phyloP scores from a whole-genome alignment of 2,113 vertebrate species.

The Chinchilla lanigera region DNA sequence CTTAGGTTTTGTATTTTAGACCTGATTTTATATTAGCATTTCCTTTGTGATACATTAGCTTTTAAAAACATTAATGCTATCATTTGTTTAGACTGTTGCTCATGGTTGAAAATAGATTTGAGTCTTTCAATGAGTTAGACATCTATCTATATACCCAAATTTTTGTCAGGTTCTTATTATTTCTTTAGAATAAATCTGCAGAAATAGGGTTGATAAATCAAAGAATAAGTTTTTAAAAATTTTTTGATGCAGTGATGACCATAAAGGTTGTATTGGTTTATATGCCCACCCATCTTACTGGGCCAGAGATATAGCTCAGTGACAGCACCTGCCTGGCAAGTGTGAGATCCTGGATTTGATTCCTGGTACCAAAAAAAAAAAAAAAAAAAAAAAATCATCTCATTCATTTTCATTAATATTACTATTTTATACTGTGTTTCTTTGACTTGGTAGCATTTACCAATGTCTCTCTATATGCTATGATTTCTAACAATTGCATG shows the following conservation, averaged over 20 bases:
- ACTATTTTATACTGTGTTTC: not conserved
- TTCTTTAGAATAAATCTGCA: not conserved
- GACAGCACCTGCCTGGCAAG: too few relatives aligned
- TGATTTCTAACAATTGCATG: constrained; percentile 6
- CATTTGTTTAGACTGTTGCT: not conserved
- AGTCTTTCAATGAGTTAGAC: not conserved
- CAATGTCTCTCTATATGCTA: not conserved
- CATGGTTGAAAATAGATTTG: not conserved
- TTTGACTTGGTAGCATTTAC: not conserved
- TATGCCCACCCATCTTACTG: not conserved
- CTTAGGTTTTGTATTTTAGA: not conserved
- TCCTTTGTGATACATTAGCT: not conserved
- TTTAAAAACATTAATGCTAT: not conserved
- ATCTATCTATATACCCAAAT: not conserved
- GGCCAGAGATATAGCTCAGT: too few relatives aligned
- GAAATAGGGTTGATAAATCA: not conserved
- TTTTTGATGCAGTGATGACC: not conserved
- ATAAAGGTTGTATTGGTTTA: not conserved
- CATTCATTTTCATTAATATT: not conserved
- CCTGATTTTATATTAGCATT: not conserved
- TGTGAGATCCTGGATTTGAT: too few relatives aligned
- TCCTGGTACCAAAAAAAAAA: too few relatives aligned
- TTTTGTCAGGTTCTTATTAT: not conserved
- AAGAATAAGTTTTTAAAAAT: not conserved
- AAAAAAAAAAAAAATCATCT: not conserved